Evolutionary conservation across 2,113 vertebrate species (phyloP).

Genomic region (Caranx melampygus): DNA sequence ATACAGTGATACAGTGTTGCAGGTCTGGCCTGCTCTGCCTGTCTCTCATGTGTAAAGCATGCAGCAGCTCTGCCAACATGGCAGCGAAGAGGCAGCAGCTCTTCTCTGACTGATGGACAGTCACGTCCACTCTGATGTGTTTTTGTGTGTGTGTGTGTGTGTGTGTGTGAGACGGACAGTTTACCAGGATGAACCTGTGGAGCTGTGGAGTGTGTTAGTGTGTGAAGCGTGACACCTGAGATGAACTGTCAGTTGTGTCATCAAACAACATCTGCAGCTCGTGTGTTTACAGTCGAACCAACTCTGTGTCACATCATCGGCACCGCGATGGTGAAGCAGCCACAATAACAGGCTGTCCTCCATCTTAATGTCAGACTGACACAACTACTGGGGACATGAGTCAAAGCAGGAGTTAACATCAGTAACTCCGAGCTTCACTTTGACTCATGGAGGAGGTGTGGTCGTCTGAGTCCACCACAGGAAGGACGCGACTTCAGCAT

Average conservation of each 20-base stretch:
- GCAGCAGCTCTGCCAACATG: constrained; percentile 60
- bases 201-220: not conserved
- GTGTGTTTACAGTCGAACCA: constrained; percentile 62
- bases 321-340: constrained; percentile 54
- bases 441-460: constrained; percentile 39
- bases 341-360: constrained; percentile 43
- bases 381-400: not conserved
- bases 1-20: constrained; percentile 28
- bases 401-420: not conserved
- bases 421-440: not conserved
- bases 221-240: constrained; percentile 22
- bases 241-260: constrained; percentile 45
- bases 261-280: constrained; percentile 62
- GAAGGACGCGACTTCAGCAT: constrained; percentile 15
- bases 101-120: constrained; percentile 35
- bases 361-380: constrained; percentile 23
- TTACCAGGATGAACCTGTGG: not conserved
- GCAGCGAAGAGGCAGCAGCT: constrained; percentile 50
- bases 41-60: constrained; percentile 60
- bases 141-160: constrained; percentile 34
- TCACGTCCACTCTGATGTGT: no score
- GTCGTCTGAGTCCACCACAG: constrained; percentile 17
- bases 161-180: constrained; percentile 10
- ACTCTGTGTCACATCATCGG: no score
- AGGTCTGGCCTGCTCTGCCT: constrained; percentile 23